Base-by-base conservation (phyloP, 2,888 invertebrate genomes). In the Epirrhoe tristata region DNA sequence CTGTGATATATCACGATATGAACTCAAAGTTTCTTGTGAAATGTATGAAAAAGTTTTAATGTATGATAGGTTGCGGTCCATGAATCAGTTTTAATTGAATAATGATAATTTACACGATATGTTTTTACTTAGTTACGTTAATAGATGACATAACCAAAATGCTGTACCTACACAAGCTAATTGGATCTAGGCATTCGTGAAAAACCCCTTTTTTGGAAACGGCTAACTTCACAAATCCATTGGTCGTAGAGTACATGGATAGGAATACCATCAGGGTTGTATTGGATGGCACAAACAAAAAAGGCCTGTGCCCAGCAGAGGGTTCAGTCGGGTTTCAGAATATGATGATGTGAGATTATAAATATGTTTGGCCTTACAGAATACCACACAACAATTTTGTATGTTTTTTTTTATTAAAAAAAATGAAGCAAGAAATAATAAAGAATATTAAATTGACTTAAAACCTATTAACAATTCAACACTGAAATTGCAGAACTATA, bases 11-110 rank as follows among this genome's bases (percentile, higher is more conserved):
- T 74, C 73, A 76, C 74, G 71, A 72, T 64, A 67, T 71, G 56
- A 70, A 76, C 73, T 76, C 70, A 74, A 79, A 64, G 36, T 58
- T 60, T 74, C 66, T 77, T 75, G 73, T 73, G 69, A 72, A 74
- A 76, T 76, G 50, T 36, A 17, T n/a, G n/a, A 61, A 63, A 67
- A 65, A 31, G 6, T 34, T 63, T 34, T 71, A 58, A 59, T 59
- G 71, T 70, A 58, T 58, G 58, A 36, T 36, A 36, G 36, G 10
- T 58, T 31, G 17, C 17, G 51, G 31, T 31, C 12, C 12, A 5
- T 43, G 39, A 43, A 10, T 43, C 39, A 43, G 12, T 10, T 8
- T 2, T 5, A 43, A 5, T 7, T 43, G 2, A 10, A 43, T 10
- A 7, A 43, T 12, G 8, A 12, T 12, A 43, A 12, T 12, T 12